These are phyloP conservation scores for Aleiodes alternator DNA, from an alignment of 2,888 invertebrate genomes.

Conservation along the genomic window DNA sequence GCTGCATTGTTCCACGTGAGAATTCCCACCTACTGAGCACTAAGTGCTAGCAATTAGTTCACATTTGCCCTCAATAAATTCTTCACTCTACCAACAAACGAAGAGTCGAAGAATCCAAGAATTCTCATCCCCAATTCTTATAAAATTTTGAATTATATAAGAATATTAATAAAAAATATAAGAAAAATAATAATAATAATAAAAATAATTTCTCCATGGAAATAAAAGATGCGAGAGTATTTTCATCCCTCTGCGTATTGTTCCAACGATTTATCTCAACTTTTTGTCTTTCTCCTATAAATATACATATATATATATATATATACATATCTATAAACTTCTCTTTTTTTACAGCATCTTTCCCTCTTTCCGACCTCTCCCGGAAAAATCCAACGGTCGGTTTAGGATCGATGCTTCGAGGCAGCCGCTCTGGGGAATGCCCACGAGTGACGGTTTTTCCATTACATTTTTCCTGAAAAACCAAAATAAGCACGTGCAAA, in stretches of 20 bases:
- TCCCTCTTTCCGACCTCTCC: constrained; percentile 25
- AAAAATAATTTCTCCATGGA: not conserved
- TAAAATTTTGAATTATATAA: not conserved
- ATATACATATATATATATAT: constrained; percentile 1
- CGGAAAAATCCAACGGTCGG: constrained; percentile 40
- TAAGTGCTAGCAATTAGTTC: constrained; percentile 32
- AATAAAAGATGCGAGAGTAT: constrained; percentile 4
- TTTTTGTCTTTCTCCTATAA: not conserved
- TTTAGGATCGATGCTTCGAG: constrained; percentile 55
- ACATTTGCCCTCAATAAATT: constrained; percentile 24
- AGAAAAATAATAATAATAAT: not conserved
- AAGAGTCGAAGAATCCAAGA: not conserved
- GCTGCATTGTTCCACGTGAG: constrained; percentile 24
- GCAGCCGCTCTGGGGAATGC: constrained; percentile 55
- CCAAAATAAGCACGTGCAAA: constrained; percentile 13
- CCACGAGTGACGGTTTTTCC: constrained; percentile 55
- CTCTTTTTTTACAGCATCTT: constrained; percentile 17
- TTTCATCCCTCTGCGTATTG: constrained; percentile 23
- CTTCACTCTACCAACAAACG: not conserved
- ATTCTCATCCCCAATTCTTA: too few relatives aligned
- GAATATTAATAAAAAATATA: not conserved
- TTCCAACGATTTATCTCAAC: constrained; percentile 16
- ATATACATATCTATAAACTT: not conserved
- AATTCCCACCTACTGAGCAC: constrained; percentile 11
- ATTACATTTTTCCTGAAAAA: constrained; percentile 51